Evolutionary conservation across 2,888 invertebrate species (phyloP).

Genomic region (Ophion costatus): DNA sequence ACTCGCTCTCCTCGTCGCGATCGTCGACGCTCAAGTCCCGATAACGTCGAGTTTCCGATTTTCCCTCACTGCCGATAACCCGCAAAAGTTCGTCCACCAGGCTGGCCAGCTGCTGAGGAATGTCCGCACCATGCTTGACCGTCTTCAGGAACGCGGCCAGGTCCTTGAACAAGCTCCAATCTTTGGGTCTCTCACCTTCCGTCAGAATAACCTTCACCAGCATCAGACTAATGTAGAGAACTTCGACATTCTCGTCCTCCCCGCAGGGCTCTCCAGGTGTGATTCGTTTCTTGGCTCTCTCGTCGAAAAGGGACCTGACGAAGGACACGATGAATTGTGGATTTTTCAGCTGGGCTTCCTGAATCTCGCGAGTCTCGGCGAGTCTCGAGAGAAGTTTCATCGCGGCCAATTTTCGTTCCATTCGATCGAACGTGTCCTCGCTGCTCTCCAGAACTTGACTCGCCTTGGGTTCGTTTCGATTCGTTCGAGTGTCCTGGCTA

Average conservation of each 20-base stretch:
- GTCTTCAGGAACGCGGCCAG: conserved; percentile 77
- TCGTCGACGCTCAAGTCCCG: conserved; percentile 73
- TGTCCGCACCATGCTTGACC: conserved; percentile 35
- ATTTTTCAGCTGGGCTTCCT: conserved; percentile 78
- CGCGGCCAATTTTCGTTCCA: conserved; percentile 77
- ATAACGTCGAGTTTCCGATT: conserved; percentile 68
- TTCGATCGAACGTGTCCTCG: conserved; percentile 72
- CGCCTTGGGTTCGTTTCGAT: neutral
- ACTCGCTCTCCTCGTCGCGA: conserved; percentile 81
- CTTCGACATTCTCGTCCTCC: conserved; percentile 68
- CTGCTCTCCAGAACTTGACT: conserved; percentile 68
- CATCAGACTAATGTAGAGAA: conserved; percentile 81
- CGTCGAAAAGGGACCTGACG: conserved; percentile 78
- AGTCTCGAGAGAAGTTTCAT: conserved; percentile 80
- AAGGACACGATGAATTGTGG: conserved; percentile 80
- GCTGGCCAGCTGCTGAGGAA: conserved; percentile 70
- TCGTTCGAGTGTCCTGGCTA: no score
- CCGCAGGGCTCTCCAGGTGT: neutral
- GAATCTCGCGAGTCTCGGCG: conserved; percentile 78
- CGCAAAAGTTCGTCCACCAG: conserved; percentile 78
- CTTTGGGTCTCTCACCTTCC: conserved; percentile 69
- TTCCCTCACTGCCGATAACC: conserved; percentile 78
- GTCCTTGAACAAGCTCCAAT: conserved; percentile 78
- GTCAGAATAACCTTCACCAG: conserved; percentile 80
- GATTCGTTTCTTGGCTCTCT: conserved; percentile 29